phyloP scores from a whole-genome alignment of 2,113 vertebrate species.

The Crypturellus undulatus region DNA sequence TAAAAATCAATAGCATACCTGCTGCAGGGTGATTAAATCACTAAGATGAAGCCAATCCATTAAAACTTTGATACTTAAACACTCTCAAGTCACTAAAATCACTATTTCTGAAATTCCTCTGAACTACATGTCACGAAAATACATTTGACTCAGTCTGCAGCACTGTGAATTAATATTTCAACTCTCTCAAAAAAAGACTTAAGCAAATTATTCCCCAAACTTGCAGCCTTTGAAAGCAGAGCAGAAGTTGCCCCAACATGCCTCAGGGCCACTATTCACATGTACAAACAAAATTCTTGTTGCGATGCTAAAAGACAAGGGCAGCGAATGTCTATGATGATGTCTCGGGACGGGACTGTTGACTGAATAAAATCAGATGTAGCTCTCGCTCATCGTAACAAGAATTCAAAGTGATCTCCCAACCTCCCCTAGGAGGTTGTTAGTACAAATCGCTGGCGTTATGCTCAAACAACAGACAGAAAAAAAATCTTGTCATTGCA shows the following conservation, averaged over 20 bases:
- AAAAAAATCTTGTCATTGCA: neutral
- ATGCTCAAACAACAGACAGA: neutral
- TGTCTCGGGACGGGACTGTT: neutral
- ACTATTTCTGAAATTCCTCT: constrained; percentile 11
- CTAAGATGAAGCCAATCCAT: constrained; percentile 60
- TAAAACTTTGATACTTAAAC: constrained; percentile 29
- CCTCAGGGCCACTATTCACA: neutral
- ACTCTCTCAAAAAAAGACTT: neutral
- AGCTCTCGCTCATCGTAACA: neutral
- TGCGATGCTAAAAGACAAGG: neutral
- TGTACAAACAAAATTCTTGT: neutral
- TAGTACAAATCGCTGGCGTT: neutral
- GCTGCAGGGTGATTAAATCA: neutral
- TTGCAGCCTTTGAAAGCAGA: neutral
- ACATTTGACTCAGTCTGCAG: constrained; percentile 1
- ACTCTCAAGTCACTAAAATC: constrained; percentile 16
- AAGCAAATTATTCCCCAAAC: neutral
- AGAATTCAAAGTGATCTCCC: neutral
- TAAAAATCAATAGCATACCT: constrained; percentile 45
- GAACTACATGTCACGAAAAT: neutral
- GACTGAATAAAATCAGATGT: neutral
- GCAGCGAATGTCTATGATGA: neutral
- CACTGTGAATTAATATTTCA: neutral
- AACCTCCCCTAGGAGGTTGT: neutral
- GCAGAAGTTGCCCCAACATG: neutral